Conservation (phyloP, 2,888 invertebrate species). For the Synanthedon myopaeformis region DNA sequence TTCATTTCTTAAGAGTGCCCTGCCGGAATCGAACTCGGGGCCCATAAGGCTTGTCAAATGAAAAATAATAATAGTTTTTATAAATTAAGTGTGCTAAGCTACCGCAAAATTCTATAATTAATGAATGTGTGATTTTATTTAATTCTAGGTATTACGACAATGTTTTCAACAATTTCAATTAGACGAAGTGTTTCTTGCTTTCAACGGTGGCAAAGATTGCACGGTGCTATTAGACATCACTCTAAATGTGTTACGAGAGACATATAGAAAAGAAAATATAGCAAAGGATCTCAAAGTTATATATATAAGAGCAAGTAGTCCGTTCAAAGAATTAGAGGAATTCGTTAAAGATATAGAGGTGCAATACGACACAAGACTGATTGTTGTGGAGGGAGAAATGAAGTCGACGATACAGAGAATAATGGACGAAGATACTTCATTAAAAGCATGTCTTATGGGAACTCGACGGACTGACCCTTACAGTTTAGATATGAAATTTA, state of each 20-base stretch:
- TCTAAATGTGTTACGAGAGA: conserved; percentile 32
- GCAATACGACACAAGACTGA: conserved; percentile 80
- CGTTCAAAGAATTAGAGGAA: conserved; percentile 87
- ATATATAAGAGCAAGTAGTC: conserved; percentile 83
- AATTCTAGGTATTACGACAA: conserved; percentile 69
- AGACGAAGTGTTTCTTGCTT: conserved; percentile 87
- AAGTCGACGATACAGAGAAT: conserved; percentile 77
- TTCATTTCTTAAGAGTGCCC: background rate
- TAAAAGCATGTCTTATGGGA: conserved; percentile 93
- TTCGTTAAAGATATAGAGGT: conserved; percentile 80
- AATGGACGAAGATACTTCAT: conserved; percentile 62
- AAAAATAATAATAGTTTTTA: no score
- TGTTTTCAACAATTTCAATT: conserved; percentile 74
- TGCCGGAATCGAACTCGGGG: no score
- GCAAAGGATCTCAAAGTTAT: conserved; percentile 74
- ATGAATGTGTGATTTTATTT: background rate
- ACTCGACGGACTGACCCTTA: conserved; percentile 89
- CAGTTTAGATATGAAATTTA: conserved; percentile 73
- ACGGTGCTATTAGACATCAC: conserved; percentile 81
- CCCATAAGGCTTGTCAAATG: no score
- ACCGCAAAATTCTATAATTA: no score
- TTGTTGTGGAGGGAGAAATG: conserved; percentile 77
- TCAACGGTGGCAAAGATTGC: conserved; percentile 99
- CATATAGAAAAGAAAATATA: conserved; percentile 31
- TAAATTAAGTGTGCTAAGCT: no score